These are phyloP conservation scores for Drosophila subquinaria DNA, from an alignment of 2,888 invertebrate genomes.

Conservation along the genomic window DNA sequence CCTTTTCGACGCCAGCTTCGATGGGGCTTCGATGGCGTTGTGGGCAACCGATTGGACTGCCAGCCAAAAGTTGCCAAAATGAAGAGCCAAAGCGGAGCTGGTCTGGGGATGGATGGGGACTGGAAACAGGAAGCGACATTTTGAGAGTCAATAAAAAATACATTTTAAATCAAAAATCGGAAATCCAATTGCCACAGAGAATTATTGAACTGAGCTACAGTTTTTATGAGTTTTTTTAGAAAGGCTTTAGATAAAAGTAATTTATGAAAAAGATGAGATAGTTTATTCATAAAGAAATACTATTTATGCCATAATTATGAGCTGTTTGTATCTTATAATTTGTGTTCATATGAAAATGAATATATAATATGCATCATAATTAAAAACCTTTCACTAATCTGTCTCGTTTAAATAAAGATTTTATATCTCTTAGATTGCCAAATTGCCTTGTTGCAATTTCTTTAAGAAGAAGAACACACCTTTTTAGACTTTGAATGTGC, in stretches of 20 bases:
- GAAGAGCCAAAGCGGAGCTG: constrained; percentile 6
- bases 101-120: neutral
- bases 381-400: neutral
- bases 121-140: constrained; percentile 29
- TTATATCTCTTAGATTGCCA: constrained; percentile 9
- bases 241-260: neutral
- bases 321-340: too few relatives aligned
- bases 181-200: constrained; percentile 17
- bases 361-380: neutral
- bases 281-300: neutral
- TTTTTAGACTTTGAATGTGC: constrained; percentile 19
- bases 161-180: constrained; percentile 58
- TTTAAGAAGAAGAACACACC: constrained; percentile 6
- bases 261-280: neutral
- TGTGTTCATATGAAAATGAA: neutral
- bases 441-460: constrained; percentile 11
- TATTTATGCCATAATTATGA: too few relatives aligned
- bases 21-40: constrained; percentile 28
- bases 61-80: constrained; percentile 45
- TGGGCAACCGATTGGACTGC: constrained; percentile 38
- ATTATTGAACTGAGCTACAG: neutral
- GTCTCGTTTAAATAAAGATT: neutral
- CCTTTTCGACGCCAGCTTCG: constrained; percentile 71
- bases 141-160: constrained; percentile 62
- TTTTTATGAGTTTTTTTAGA: neutral